Evolutionary conservation across 2,113 vertebrate species (phyloP).

Genomic region (Caracal caracal): DNA sequence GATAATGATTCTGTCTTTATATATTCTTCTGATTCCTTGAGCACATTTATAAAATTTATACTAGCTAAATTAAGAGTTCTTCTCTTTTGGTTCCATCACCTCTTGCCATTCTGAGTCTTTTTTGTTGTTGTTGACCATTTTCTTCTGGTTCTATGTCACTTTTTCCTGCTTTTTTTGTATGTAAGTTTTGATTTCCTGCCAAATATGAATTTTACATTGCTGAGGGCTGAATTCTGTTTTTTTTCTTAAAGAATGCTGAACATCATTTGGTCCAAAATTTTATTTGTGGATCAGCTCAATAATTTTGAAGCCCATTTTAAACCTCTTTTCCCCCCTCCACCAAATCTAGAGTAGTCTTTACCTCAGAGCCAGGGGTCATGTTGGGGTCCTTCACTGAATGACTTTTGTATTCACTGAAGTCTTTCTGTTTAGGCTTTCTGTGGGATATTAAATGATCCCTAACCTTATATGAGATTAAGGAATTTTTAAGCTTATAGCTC

Average conservation of each 20-base stretch:
- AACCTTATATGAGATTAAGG: not conserved
- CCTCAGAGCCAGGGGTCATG: not conserved
- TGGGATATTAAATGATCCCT: not conserved
- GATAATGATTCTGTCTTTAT: not conserved
- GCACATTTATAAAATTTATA: not conserved
- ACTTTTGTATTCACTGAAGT: not conserved
- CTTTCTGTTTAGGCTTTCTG: not conserved
- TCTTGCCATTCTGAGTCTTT: not conserved
- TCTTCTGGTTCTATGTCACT: not conserved
- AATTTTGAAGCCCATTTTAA: not conserved
- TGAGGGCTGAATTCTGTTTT: not conserved
- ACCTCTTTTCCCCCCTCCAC: not conserved
- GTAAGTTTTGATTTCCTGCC: not conserved
- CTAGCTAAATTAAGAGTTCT: not conserved
- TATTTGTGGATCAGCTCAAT: not conserved
- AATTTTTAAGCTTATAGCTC: not conserved
- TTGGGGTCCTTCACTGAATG: not conserved
- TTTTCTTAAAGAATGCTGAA: not conserved
- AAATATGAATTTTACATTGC: conserved; percentile 1
- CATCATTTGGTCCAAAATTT: not conserved
- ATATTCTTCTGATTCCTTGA: not conserved
- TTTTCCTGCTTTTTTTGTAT: not conserved
- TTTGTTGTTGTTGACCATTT: not conserved
- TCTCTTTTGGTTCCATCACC: not conserved
- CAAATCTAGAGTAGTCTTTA: not conserved